A percentile compares a stretch with the other conserved stretches of the same genome.
These are phyloP conservation scores for Balaenoptera acutorostrata DNA, from an alignment of 2,113 vertebrate species.

Conservation along the genomic window DNA sequence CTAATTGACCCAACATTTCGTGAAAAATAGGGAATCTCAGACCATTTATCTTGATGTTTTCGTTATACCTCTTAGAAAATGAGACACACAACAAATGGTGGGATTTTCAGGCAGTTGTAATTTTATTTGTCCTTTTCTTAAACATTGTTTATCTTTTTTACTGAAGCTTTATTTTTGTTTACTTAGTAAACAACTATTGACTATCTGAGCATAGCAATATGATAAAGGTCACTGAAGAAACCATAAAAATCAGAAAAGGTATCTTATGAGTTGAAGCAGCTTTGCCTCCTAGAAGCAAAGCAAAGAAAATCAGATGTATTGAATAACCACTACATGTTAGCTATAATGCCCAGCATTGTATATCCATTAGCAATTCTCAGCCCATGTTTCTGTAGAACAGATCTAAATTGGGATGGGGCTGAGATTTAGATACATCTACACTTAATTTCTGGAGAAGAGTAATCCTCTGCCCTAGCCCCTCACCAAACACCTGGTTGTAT, in stretches of 20 bases:
- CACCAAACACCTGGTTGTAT: neutral
- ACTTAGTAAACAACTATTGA: neutral
- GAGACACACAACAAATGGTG: neutral
- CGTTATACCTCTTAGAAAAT: neutral
- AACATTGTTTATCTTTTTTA: neutral
- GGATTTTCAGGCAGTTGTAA: neutral
- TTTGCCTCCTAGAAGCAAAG: neutral
- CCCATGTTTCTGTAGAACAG: neutral
- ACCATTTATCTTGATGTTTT: neutral
- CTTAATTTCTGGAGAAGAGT: neutral
- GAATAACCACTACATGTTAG: neutral
- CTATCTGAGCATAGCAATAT: neutral
- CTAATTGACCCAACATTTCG: neutral
- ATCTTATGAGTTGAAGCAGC: neutral
- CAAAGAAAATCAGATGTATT: neutral
- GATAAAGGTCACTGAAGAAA: neutral
- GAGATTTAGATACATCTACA: neutral
- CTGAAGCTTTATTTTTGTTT: neutral
- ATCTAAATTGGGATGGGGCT: neutral
- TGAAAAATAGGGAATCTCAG: neutral
- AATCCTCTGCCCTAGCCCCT: neutral
- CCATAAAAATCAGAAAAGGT: neutral
- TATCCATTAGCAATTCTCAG: neutral
- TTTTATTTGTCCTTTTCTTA: neutral
- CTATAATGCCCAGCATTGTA: neutral